A percentile compares a stretch with the other conserved stretches of the same genome.
phyloP scores from a whole-genome alignment of 2,888 invertebrate species.

The Serrognathus titanus region DNA sequence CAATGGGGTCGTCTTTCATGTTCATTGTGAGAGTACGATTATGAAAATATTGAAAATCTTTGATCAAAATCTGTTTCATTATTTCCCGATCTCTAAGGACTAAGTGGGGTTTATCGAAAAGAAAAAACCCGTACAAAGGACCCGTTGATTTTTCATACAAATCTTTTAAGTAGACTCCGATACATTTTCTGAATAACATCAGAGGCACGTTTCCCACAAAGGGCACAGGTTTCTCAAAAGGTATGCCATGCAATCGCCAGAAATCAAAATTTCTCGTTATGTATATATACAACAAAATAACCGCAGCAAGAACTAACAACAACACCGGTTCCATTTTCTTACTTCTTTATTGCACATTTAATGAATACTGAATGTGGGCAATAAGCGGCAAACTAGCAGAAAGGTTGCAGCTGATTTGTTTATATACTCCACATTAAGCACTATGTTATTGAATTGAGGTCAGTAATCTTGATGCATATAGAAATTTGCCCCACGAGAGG shows the following conservation, averaged over 20 bases:
- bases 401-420: too few relatives aligned
- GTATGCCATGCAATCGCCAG: constrained; percentile 47
- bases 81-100: constrained; percentile 49
- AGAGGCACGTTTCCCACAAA: constrained; percentile 48
- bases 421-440: too few relatives aligned
- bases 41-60: constrained; percentile 51
- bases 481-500: too few relatives aligned
- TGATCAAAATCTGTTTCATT: constrained; percentile 49
- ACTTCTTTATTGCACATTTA: too few relatives aligned
- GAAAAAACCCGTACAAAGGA: constrained; percentile 51
- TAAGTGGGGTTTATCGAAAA: constrained; percentile 50
- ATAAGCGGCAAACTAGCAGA: too few relatives aligned
- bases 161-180: constrained; percentile 36
- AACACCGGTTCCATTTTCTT: too few relatives aligned
- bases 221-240: constrained; percentile 42
- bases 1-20: constrained; percentile 45
- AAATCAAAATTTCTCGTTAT: constrained; percentile 41
- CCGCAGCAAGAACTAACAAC: too few relatives aligned
- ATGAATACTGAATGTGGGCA: too few relatives aligned
- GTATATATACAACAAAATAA: constrained; percentile 6
- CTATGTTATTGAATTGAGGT: too few relatives aligned
- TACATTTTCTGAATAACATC: constrained; percentile 31
- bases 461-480: too few relatives aligned
- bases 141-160: constrained; percentile 35
- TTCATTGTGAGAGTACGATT: constrained; percentile 49